Evolutionary conservation across 2,797 vertebrate species (phyloP).

Genomic region (Hypotaenidia okinawae): DNA sequence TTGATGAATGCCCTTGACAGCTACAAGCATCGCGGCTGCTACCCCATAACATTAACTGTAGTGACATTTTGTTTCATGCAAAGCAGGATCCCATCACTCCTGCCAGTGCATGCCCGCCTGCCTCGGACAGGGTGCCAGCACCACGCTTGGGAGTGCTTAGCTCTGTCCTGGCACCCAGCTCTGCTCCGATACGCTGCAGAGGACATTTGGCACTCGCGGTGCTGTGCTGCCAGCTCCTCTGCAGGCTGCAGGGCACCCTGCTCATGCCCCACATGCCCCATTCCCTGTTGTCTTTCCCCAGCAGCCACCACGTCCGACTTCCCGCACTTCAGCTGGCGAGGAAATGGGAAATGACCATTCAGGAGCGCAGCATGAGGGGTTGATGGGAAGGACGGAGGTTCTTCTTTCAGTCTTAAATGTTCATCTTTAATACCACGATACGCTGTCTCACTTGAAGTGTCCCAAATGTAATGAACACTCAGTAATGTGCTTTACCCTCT

Average conservation of each 20-base stretch:
- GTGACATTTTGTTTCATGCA: not conserved
- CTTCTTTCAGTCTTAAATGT: not conserved
- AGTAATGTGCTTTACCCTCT: not conserved
- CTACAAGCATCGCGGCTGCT: not conserved
- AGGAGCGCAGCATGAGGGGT: rapidly evolving
- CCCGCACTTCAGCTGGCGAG: rapidly evolving
- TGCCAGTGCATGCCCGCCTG: not conserved
- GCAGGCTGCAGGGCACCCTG: too few species aligned
- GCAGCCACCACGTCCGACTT: too few species aligned
- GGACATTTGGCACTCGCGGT: too few species aligned
- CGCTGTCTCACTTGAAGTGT: not conserved
- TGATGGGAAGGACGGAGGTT: not conserved
- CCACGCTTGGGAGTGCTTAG: not conserved
- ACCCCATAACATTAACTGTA: not conserved
- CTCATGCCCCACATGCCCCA: too few species aligned
- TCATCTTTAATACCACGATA: not conserved
- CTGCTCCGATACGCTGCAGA: rapidly evolving
- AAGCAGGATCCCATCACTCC: not conserved
- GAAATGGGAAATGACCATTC: rapidly evolving
- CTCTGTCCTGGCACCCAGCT: not conserved
- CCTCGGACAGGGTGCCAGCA: not conserved
- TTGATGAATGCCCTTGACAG: not conserved
- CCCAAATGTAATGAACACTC: not conserved
- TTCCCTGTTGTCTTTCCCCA: too few species aligned
- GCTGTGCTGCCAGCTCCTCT: too few species aligned